phyloP scores from a whole-genome alignment of 2,888 invertebrate species.

The Acrobasis repandana region DNA sequence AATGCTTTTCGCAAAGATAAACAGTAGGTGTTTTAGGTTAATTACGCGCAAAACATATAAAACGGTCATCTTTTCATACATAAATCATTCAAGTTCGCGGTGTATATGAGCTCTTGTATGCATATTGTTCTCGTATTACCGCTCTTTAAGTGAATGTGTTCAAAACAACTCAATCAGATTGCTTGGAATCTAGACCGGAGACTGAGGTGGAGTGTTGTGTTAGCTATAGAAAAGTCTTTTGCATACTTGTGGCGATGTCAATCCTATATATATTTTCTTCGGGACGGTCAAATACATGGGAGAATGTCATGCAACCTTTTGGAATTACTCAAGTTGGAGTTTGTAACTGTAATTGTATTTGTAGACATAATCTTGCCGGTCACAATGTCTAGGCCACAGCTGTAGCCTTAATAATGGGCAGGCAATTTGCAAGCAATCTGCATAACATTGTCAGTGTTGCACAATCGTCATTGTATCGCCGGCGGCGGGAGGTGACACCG shows the following conservation, averaged over 20 bases:
- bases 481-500: not conserved
- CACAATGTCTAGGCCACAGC: not conserved
- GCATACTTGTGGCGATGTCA: too few relatives aligned
- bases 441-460: constrained; percentile 1
- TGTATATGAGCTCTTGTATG: constrained; percentile 1
- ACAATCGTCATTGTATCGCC: not conserved
- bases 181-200: not conserved
- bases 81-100: not conserved
- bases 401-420: not conserved
- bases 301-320: too few relatives aligned
- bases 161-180: constrained; percentile 12
- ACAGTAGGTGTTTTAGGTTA: too few relatives aligned
- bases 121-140: constrained; percentile 1
- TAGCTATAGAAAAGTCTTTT: too few relatives aligned
- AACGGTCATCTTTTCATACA: constrained; percentile 3
- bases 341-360: too few relatives aligned
- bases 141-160: not conserved
- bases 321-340: too few relatives aligned
- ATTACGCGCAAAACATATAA: not conserved
- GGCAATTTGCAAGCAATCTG: constrained; percentile 6
- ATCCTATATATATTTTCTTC: too few relatives aligned
- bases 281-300: too few relatives aligned
- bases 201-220: not conserved
- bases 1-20: too few relatives aligned
- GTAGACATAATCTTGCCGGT: too few relatives aligned